Evolutionary conservation across 2,113 vertebrate species (phyloP).

Genomic region (Antigone vipio): DNA sequence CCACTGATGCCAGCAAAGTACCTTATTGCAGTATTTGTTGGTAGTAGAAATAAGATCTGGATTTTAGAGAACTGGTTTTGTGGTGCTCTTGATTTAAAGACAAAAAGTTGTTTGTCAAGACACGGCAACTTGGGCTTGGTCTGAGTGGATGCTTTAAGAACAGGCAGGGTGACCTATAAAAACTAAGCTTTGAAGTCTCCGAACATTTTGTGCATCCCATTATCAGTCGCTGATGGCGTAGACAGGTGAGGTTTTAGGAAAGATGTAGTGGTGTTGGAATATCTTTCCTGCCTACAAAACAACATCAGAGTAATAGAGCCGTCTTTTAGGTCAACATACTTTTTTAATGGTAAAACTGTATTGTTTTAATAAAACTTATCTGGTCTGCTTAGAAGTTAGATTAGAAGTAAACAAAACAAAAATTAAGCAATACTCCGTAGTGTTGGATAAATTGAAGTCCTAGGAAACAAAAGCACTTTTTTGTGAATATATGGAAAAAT

Average conservation of each 20-base stretch:
- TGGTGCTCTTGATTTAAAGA: neutral
- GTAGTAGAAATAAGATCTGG: neutral
- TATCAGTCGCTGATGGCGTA: neutral
- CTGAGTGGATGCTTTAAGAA: neutral
- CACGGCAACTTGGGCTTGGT: neutral
- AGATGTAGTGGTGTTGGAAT: neutral
- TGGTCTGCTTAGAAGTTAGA: neutral
- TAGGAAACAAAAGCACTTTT: neutral
- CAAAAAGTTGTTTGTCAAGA: neutral
- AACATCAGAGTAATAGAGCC: neutral
- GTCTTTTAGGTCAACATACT: neutral
- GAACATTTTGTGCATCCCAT: neutral
- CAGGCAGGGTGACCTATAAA: neutral
- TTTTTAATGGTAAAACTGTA: neutral
- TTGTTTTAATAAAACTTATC: neutral
- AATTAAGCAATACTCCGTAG: neutral
- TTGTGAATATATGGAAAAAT: neutral
- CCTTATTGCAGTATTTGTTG: neutral
- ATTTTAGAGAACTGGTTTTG: neutral
- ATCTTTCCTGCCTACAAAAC: neutral
- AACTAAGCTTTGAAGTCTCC: neutral
- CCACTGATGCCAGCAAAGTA: neutral
- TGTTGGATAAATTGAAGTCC: neutral
- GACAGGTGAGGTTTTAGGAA: neutral
- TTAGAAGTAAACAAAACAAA: neutral